These are phyloP conservation scores for Megastigmus dorsalis DNA, from an alignment of 2,888 invertebrate genomes.

Conservation along the genomic window DNA sequence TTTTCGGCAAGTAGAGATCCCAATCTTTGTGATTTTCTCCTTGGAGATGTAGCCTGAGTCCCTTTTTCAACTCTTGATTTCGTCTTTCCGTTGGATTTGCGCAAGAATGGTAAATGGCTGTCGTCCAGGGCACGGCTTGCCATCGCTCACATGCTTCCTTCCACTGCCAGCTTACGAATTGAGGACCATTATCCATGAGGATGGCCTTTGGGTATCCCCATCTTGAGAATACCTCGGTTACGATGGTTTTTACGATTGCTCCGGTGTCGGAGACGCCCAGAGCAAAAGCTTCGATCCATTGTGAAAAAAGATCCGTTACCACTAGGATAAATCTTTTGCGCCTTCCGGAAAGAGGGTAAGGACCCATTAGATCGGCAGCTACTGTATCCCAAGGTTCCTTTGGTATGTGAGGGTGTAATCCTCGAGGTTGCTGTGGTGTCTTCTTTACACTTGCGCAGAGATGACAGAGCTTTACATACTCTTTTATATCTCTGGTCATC, in stretches of 20 bases:
- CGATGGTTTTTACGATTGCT: neutral
- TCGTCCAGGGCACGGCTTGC: neutral
- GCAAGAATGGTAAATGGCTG: neutral
- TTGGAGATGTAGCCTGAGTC: neutral
- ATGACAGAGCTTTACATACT: neutral
- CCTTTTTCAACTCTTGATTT: neutral
- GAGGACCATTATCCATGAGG: neutral
- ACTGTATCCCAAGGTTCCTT: neutral
- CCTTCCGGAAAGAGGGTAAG: neutral
- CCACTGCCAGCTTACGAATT: neutral
- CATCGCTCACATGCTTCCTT: neutral
- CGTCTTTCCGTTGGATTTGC: neutral
- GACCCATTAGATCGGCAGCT: neutral
- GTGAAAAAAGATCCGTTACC: slow-evolving; percentile 27
- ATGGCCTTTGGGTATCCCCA: neutral
- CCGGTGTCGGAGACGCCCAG: neutral
- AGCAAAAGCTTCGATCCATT: slow-evolving; percentile 60
- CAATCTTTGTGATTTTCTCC: too few species aligned
- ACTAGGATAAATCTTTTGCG: neutral
- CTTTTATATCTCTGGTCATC: neutral
- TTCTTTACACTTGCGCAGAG: neutral
- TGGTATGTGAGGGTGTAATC: neutral
- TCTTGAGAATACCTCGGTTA: neutral
- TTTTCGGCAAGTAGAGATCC: too few species aligned
- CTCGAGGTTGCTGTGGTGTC: neutral